These are phyloP conservation scores for Villa cingulata DNA, from an alignment of 2,888 invertebrate genomes.

Conservation along the genomic window DNA sequence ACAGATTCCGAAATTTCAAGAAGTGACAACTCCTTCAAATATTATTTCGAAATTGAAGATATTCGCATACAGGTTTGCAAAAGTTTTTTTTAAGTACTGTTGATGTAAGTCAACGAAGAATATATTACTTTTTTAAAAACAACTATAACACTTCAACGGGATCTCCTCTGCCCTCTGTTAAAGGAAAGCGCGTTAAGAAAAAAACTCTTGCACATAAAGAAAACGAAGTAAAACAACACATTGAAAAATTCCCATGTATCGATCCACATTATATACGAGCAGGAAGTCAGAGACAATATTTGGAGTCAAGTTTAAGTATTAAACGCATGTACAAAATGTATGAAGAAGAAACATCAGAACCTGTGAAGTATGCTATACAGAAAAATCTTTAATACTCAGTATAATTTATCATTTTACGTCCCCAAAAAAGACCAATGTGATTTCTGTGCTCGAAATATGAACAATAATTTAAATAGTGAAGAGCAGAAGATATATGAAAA, in stretches of 20 bases:
- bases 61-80: constrained; percentile 3
- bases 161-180: background rate
- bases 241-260: too few species aligned
- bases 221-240: constrained; percentile 6
- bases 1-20: background rate
- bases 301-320: constrained; percentile 7
- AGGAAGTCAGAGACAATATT: constrained; percentile 7
- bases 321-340: constrained; percentile 8
- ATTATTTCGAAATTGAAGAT: constrained; percentile 5
- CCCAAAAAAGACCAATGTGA: constrained; percentile 9
- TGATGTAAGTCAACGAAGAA: constrained; percentile 5
- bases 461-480: background rate
- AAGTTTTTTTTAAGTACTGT: constrained; percentile 7
- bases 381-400: constrained; percentile 6
- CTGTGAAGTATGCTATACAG: background rate
- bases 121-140: constrained; percentile 9
- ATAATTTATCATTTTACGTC: constrained; percentile 5
- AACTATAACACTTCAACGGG: background rate
- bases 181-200: constrained; percentile 4
- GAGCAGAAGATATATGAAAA: background rate
- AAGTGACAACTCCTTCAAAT: background rate
- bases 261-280: constrained; percentile 10
- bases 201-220: constrained; percentile 1
- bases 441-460: constrained; percentile 3
- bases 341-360: background rate